These are phyloP conservation scores for Orthonychiurus folsomi DNA, from an alignment of 2,888 invertebrate genomes.

Conservation along the genomic window DNA sequence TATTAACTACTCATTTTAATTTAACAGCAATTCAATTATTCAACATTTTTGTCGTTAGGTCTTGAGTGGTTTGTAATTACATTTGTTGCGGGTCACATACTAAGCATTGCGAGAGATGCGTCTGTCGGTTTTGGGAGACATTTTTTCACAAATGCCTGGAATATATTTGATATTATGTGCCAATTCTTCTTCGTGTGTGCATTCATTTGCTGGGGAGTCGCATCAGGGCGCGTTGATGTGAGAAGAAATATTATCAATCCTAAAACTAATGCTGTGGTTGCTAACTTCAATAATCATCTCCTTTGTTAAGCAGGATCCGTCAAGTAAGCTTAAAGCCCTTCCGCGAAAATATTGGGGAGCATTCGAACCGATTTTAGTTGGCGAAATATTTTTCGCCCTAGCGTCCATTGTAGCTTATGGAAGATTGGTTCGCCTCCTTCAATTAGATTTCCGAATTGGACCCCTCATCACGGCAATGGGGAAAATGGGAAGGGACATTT, in stretches of 20 bases:
- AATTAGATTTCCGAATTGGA: constrained; percentile 57
- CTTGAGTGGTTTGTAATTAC: no score
- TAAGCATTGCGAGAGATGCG: no score
- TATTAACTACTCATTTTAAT: neutral
- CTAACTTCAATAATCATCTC: no score
- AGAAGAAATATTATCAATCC: no score
- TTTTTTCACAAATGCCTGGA: no score
- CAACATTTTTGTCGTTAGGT: no score
- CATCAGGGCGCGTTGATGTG: neutral
- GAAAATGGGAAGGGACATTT: constrained; percentile 59
- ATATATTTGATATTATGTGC: neutral
- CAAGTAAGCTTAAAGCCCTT: no score
- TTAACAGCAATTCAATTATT: neutral
- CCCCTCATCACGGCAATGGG: constrained; percentile 52
- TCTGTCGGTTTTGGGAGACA: no score
- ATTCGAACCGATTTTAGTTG: constrained; percentile 56
- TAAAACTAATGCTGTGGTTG: no score
- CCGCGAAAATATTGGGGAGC: constrained; percentile 50
- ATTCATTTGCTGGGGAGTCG: neutral
- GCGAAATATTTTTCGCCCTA: constrained; percentile 58
- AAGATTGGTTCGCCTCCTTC: constrained; percentile 55
- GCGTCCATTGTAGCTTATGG: constrained; percentile 61
- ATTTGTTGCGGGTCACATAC: no score
- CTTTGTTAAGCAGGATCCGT: neutral
- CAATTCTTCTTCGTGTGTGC: neutral